Evolutionary conservation across 2,888 invertebrate species (phyloP), one percentile per base, ranked within the genome.

Genomic region (Thelaira solivaga): DNA sequence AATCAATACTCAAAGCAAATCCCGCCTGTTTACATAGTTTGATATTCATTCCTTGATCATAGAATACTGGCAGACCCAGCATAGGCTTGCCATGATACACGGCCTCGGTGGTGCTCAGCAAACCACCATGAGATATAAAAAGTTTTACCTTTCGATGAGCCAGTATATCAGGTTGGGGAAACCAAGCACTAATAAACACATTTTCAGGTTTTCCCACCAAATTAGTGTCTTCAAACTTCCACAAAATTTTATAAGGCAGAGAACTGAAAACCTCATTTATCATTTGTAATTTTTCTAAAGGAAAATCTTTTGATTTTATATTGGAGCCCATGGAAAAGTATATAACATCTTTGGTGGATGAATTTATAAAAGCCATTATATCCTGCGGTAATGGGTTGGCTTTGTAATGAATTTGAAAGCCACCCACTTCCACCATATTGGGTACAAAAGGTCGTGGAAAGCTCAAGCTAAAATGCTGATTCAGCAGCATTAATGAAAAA

Each of bases 101-200:
- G 0, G 90, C 87, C 80, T 91, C 91, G 18, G 89, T 89, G 3
- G 89, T 86, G 53, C 91, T 90, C 18, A 91, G 84, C 11, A 91
- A 85, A 0, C 91, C 91, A 0, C 90, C 91, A 81, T 92, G 91
- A 0, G 90, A 90, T 45, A 92, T 89, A 67, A 91, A 91, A 0
- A 90, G 84, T 26, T 87, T 88, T 0, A 90, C 87, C 22, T 90
- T 90, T 0, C 88, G 86, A 83, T 91, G 90, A n/a, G 88, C 88
- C 20, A 88, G 71, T 4, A 89, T 83, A 61, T 89, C 89, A 1
- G 84, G 75, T 72, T 89, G 89, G 4, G 90, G 89, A 45, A 87
- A 85, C 89, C 89, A 89, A 20, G 86, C 83, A 22, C 82, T 84
- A 5, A 86, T 86, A 3, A 84, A 81, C 1, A 89, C 84, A 34